These are phyloP conservation scores for Furcifer pardalis DNA, from an alignment of 2,797 vertebrate species.

Conservation along the genomic window DNA sequence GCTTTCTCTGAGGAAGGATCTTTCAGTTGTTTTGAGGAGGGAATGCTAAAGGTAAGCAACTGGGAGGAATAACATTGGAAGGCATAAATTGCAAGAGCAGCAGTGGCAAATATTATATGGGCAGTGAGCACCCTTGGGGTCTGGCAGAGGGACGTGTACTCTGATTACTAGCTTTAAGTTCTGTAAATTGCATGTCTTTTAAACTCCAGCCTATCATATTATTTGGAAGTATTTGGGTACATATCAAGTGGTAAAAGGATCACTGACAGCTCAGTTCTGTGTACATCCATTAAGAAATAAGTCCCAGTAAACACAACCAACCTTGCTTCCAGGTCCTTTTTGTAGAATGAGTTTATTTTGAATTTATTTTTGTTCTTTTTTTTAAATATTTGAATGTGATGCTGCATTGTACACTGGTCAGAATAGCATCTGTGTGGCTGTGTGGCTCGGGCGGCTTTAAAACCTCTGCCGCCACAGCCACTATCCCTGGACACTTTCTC, in stretches of 20 bases:
- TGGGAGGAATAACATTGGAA: background rate
- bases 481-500: too few species aligned
- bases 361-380: background rate
- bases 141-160: background rate
- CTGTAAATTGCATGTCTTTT: background rate
- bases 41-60: background rate
- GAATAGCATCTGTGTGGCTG: too few species aligned
- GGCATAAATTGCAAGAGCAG: background rate
- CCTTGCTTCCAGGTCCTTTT: background rate
- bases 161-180: background rate
- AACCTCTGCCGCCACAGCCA: too few species aligned
- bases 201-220: background rate
- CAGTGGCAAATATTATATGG: background rate
- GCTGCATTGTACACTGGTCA: too few species aligned
- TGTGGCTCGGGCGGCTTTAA: too few species aligned
- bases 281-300: background rate
- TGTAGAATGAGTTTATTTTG: too few species aligned
- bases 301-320: background rate
- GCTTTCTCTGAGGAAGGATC: background rate
- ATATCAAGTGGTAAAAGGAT: background rate
- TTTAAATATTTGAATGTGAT: too few species aligned
- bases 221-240: background rate
- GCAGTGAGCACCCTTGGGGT: background rate
- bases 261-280: background rate
- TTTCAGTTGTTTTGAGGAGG: background rate